phyloP scores from a whole-genome alignment of 2,888 invertebrate species.

The Baccha elongata region DNA sequence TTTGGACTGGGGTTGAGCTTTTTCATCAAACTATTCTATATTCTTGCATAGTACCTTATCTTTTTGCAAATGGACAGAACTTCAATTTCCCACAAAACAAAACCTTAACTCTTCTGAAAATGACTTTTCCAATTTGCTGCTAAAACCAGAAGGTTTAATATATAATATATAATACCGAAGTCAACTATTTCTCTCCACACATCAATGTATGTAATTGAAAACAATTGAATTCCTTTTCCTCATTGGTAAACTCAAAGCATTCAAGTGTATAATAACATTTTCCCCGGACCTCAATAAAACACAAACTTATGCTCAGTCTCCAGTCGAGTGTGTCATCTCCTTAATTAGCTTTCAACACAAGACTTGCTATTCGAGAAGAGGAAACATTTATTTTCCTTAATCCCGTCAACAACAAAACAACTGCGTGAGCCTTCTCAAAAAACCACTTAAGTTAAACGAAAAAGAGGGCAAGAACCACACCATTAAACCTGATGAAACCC shows the following conservation, averaged over 20 bases:
- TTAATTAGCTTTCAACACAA: constrained; percentile 40
- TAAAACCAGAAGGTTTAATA: too few relatives aligned
- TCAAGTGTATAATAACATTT: constrained; percentile 45
- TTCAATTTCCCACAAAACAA: too few relatives aligned
- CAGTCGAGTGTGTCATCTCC: constrained; percentile 33
- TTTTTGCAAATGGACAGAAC: too few relatives aligned
- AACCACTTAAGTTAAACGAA: constrained; percentile 27
- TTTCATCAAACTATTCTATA: too few relatives aligned
- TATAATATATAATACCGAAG: too few relatives aligned
- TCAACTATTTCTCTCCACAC: neutral
- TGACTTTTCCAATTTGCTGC: too few relatives aligned
- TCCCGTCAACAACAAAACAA: constrained; percentile 6
- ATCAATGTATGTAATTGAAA: constrained; percentile 25
- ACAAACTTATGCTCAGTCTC: constrained; percentile 13
- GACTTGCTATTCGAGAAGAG: neutral
- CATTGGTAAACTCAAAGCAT: constrained; percentile 4
- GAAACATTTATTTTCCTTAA: constrained; percentile 1
- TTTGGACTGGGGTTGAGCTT: too few relatives aligned
- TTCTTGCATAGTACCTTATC: too few relatives aligned
- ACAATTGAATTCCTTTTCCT: constrained; percentile 25
- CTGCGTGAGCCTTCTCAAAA: neutral
- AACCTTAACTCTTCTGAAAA: too few relatives aligned
- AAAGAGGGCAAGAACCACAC: neutral
- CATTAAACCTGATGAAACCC: neutral
- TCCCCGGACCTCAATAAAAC: constrained; percentile 51